phyloP scores from a whole-genome alignment of 2,888 invertebrate species.

The Caenorhabditis angaria region DNA sequence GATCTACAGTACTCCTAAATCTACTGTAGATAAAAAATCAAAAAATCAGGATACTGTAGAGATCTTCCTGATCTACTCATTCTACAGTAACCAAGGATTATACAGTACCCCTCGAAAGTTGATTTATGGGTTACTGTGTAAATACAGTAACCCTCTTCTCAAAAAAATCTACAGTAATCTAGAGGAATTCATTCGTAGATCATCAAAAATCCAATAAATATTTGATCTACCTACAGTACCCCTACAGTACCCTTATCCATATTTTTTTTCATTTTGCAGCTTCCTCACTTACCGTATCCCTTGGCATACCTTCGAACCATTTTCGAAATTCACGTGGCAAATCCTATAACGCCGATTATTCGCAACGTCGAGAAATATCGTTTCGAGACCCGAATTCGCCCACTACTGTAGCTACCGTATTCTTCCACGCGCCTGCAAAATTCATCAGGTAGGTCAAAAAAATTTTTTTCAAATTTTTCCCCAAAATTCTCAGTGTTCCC shows the following conservation, averaged over 20 bases:
- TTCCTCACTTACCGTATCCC: constrained; percentile 42
- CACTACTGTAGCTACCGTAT: constrained; percentile 7
- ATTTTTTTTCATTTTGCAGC: constrained; percentile 43
- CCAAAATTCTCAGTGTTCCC: background rate
- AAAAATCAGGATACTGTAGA: no score
- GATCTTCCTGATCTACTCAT: no score
- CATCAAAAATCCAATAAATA: background rate
- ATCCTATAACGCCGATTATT: constrained; percentile 46
- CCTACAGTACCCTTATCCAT: background rate
- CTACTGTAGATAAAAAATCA: no score
- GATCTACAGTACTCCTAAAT: no score
- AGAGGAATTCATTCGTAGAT: no score
- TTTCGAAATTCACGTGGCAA: constrained; percentile 40
- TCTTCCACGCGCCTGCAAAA: constrained; percentile 34
- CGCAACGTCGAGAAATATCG: constrained; percentile 23
- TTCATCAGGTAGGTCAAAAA: constrained; percentile 26
- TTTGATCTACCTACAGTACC: background rate
- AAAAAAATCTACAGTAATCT: no score
- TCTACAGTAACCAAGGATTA: no score
- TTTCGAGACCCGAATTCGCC: constrained; percentile 18
- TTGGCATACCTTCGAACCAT: constrained; percentile 45
- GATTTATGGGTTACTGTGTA: no score
- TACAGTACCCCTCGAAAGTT: no score
- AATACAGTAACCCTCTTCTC: no score
- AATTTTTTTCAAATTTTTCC: background rate